Evolutionary conservation across 2,888 invertebrate genomes (phyloP).

Genomic region (Brachypterus glaber): DNA sequence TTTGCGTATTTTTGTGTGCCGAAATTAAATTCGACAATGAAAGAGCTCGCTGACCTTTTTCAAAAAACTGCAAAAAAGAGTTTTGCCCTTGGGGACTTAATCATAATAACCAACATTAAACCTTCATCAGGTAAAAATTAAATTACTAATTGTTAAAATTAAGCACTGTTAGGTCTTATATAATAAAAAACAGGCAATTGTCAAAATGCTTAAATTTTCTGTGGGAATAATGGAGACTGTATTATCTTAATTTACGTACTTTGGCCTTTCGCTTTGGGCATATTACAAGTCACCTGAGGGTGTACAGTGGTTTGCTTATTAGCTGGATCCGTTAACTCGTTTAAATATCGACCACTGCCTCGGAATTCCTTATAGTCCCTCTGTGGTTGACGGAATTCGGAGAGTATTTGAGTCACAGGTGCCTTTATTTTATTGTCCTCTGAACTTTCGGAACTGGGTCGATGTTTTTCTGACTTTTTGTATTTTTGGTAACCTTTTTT

Average conservation of each 20-base stretch:
- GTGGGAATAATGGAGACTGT: too few species aligned
- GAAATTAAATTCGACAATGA: too few species aligned
- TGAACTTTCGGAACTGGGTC: conserved; percentile 24
- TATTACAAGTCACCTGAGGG: conserved; percentile 50
- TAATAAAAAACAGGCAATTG: too few species aligned
- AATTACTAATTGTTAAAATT: conserved; percentile 3
- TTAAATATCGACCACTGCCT: conserved; percentile 28
- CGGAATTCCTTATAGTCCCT: conserved; percentile 47
- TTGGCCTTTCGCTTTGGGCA: conserved; percentile 42
- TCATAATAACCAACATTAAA: too few species aligned
- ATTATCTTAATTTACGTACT: background rate
- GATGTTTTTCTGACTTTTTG: conserved; percentile 23
- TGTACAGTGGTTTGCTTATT: conserved; percentile 43
- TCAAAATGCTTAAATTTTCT: too few species aligned
- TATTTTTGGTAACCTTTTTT: conserved; percentile 19
- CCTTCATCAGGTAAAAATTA: too few species aligned
- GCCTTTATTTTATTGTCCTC: conserved; percentile 41
- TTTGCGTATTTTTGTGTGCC: too few species aligned
- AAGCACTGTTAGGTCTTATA: too few species aligned
- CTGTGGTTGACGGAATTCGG: conserved; percentile 46
- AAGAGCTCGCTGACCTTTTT: too few species aligned
- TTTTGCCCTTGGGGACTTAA: too few species aligned
- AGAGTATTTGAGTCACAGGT: conserved; percentile 46
- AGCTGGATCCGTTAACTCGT: conserved; percentile 24
- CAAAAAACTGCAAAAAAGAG: too few species aligned